Percentiles rank a stretch among this genome's conserved stretches.
Conservation (phyloP, 1,140 invertebrate genomes). For the Dendroctonus ponderosae region DNA sequence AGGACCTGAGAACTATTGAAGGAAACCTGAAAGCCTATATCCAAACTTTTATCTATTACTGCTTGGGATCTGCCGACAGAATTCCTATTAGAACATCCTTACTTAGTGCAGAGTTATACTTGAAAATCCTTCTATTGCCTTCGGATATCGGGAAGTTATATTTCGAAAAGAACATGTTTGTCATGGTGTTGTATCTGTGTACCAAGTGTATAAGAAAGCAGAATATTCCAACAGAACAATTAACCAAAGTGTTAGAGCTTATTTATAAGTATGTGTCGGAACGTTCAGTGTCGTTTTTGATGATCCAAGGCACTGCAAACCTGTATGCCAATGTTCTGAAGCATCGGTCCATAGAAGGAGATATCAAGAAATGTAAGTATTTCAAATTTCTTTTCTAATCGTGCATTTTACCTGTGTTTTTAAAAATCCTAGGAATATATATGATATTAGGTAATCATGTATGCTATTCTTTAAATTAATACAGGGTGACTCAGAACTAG, state of each 20-base stretch:
- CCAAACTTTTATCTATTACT: conserved; percentile 35
- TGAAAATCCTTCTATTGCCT: conserved; percentile 31
- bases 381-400: too few relatives aligned
- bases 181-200: conserved; percentile 8
- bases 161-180: conserved; percentile 33
- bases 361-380: conserved; percentile 21
- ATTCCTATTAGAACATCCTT: conserved; percentile 22
- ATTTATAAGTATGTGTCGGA: conserved; percentile 19
- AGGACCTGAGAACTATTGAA: conserved; percentile 30
- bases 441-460: too few relatives aligned
- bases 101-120: conserved; percentile 27
- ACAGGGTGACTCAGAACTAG: too few relatives aligned
- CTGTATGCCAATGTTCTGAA: conserved; percentile 27
- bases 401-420: too few relatives aligned
- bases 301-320: conserved; percentile 19
- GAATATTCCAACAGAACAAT: conserved; percentile 5
- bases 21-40: conserved; percentile 33
- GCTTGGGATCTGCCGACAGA: conserved; percentile 19
- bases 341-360: conserved; percentile 2
- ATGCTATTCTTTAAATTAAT: too few relatives aligned
- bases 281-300: neutral
- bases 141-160: conserved; percentile 33
- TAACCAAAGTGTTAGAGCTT: conserved; percentile 9
- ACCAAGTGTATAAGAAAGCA: conserved; percentile 10
- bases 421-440: too few relatives aligned